phyloP scores from a whole-genome alignment of 2,797 vertebrate genomes.

The Trematomus bernacchii region DNA sequence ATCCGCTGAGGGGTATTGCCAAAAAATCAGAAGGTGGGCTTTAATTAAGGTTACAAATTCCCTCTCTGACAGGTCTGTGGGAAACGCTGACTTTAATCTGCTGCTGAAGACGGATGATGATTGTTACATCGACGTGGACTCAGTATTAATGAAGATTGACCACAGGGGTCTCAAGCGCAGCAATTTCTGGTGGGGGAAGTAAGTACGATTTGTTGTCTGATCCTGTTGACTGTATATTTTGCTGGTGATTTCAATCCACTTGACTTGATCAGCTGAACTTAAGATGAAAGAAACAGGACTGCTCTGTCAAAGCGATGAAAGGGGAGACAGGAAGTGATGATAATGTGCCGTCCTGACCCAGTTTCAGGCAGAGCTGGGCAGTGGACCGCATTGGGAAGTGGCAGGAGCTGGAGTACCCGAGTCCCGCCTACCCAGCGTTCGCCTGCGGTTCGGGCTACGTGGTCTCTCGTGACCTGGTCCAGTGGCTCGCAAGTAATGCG shows the following conservation, averaged over 20 bases:
- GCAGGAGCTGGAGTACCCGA: slow-evolving; percentile 97
- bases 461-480: slow-evolving; percentile 92
- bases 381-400: slow-evolving; percentile 98
- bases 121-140: slow-evolving; percentile 95
- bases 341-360: slow-evolving; percentile 71
- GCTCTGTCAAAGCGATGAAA: slow-evolving; percentile 18
- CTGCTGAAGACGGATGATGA: slow-evolving; percentile 98
- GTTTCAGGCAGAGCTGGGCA: slow-evolving; percentile 98
- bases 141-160: slow-evolving; percentile 91
- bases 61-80: slow-evolving; percentile 88
- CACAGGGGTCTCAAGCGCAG: slow-evolving; percentile 87
- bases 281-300: slow-evolving; percentile 1
- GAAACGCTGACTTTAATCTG: slow-evolving; percentile 90
- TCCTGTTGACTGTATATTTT: slow-evolving; percentile 21
- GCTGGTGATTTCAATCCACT: not conserved
- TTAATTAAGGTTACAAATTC: slow-evolving; percentile 74
- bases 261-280: slow-evolving; percentile 21
- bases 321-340: slow-evolving; percentile 27
- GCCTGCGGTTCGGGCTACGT: slow-evolving; percentile 97
- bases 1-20: slow-evolving; percentile 48
- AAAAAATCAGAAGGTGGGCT: slow-evolving; percentile 43
- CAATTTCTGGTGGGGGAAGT: slow-evolving; percentile 99
- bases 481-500: slow-evolving; percentile 94
- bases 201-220: slow-evolving; percentile 73
- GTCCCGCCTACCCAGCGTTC: slow-evolving; percentile 96